Conservation (phyloP, 1,140 invertebrate species). For the Drosophila guanche region DNA sequence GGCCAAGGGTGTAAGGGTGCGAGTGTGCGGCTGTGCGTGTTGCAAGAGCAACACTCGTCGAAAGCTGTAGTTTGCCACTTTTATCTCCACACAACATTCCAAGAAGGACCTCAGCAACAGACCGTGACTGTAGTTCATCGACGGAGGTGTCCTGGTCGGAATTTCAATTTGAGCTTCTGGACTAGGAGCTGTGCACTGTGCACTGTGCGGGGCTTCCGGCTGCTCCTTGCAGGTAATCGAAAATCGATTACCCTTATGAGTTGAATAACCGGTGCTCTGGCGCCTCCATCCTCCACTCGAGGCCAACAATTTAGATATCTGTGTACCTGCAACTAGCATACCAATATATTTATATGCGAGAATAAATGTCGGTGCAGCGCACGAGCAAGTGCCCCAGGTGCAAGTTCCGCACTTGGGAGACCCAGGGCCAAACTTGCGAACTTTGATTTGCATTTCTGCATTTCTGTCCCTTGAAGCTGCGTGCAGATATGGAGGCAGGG, state of each 20-base stretch:
- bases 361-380: slow-evolving; percentile 16
- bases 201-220: slow-evolving; percentile 10
- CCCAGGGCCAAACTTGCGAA: slow-evolving; percentile 30
- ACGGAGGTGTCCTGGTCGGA: slow-evolving; percentile 15
- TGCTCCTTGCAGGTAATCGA: slow-evolving; percentile 46
- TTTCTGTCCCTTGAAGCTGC: slow-evolving; percentile 8
- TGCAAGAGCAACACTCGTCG: slow-evolving; percentile 26
- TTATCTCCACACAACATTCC: slow-evolving; percentile 51
- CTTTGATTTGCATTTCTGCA: slow-evolving; percentile 47
- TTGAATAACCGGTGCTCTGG: slow-evolving; percentile 30
- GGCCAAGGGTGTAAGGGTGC: not conserved
- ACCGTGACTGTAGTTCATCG: not conserved
- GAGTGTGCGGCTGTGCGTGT: not conserved
- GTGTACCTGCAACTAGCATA: slow-evolving; percentile 42
- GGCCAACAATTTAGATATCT: slow-evolving; percentile 36
- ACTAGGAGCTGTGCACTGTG: not conserved
- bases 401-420: slow-evolving; percentile 20
- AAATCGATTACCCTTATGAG: slow-evolving; percentile 60
- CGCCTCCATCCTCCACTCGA: not conserved
- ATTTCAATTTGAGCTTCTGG: slow-evolving; percentile 42
- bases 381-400: not conserved
- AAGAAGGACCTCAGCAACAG: slow-evolving; percentile 20
- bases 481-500: not conserved
- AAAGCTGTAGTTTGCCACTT: slow-evolving; percentile 17
- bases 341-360: slow-evolving; percentile 7